Evolutionary conservation across 2,797 vertebrate species (phyloP).

Genomic region (Vipera latastei): DNA sequence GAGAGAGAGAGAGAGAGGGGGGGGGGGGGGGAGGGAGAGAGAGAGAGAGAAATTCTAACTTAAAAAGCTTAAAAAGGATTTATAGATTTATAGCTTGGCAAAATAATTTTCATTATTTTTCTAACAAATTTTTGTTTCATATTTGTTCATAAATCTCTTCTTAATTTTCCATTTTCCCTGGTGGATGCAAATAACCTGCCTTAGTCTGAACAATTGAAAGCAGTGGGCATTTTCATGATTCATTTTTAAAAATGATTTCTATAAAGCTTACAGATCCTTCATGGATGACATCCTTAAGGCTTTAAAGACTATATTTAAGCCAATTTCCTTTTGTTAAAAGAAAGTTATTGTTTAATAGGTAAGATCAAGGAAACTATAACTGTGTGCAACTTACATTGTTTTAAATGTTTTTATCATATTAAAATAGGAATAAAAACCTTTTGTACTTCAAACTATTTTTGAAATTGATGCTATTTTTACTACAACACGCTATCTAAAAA

Average conservation of each 20-base stretch:
- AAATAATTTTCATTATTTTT: not conserved
- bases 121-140: not conserved
- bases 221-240: not conserved
- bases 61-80: not conserved
- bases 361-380: not conserved
- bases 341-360: not conserved
- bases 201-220: not conserved
- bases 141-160: not conserved
- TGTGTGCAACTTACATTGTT: not conserved
- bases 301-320: not conserved
- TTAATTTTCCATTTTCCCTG: not conserved
- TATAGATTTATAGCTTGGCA: not conserved
- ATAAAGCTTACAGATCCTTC: not conserved
- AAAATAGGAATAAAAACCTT: not conserved
- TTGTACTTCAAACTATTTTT: not conserved
- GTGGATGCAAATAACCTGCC: not conserved
- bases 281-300: not conserved
- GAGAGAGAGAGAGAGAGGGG: no score
- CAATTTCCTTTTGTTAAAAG: not conserved
- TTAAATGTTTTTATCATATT: not conserved
- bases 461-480: not conserved
- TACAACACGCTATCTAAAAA: not conserved
- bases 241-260: not conserved
- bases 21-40: no score
- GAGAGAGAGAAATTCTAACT: not conserved